Evolutionary conservation across 2,797 vertebrate species (phyloP).

Genomic region (Pantherophis vulpinus): DNA sequence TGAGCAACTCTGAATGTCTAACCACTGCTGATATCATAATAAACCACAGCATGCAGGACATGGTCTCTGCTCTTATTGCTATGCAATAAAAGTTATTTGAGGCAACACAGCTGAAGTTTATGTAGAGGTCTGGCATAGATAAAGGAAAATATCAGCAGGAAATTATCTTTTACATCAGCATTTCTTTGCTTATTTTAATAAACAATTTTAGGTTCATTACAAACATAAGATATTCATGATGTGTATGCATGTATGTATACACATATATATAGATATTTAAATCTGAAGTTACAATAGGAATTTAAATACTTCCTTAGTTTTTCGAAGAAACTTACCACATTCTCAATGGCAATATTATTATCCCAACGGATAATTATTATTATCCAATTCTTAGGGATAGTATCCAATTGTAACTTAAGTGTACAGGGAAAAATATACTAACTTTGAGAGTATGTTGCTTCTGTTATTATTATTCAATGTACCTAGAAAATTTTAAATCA

Average conservation of each 20-base stretch:
- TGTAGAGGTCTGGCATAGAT: conserved; percentile 27
- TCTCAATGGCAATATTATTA: neutral
- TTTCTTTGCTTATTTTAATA: conserved; percentile 20
- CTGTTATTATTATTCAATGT: neutral
- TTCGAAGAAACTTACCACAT: neutral
- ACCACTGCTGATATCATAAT: conserved; percentile 54
- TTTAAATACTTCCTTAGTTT: conserved; percentile 19
- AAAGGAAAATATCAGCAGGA: conserved; percentile 32
- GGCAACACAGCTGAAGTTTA: conserved; percentile 28
- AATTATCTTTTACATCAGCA: conserved; percentile 25
- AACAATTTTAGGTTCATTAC: neutral
- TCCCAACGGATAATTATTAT: neutral
- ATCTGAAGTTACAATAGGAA: conserved; percentile 26
- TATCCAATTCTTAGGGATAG: neutral
- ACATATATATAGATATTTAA: neutral
- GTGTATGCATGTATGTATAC: neutral
- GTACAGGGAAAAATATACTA: neutral
- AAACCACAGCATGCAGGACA: conserved; percentile 56
- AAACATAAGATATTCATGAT: neutral
- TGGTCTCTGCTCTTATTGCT: conserved; percentile 31
- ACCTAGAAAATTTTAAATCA: neutral
- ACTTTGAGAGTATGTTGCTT: neutral
- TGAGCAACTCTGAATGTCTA: conserved; percentile 60
- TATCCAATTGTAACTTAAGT: neutral
- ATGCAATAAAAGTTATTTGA: conserved; percentile 40